phyloP scores from a whole-genome alignment of 2,888 invertebrate species.

The Aleiodes alternator region DNA sequence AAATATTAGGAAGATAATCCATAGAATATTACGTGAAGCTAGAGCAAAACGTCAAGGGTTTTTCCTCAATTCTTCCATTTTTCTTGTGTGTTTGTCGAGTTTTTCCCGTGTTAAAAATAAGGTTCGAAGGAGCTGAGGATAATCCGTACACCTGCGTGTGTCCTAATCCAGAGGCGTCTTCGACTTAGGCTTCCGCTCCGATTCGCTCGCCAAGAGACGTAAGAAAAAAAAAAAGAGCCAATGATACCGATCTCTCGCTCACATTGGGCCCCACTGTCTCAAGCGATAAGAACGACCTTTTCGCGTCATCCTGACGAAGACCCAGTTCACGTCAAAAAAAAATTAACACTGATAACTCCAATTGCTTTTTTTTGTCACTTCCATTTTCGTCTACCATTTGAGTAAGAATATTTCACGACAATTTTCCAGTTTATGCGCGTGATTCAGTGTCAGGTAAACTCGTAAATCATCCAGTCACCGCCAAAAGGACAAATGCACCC shows the following conservation, averaged over 20 bases:
- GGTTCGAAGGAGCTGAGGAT: slow-evolving; percentile 34
- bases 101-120: slow-evolving; percentile 22
- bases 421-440: slow-evolving; percentile 44
- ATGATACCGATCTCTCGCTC: slow-evolving; percentile 9
- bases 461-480: slow-evolving; percentile 46
- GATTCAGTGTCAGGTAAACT: slow-evolving; percentile 41
- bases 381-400: background rate
- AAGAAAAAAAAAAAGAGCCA: too few relatives aligned
- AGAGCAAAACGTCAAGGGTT: slow-evolving; percentile 36
- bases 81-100: slow-evolving; percentile 17
- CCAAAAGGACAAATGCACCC: slow-evolving; percentile 16
- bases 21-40: slow-evolving; percentile 35
- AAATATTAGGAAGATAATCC: slow-evolving; percentile 16
- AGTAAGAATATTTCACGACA: background rate
- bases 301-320: background rate
- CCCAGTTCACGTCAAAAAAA: background rate
- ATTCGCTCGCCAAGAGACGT: slow-evolving; percentile 23
- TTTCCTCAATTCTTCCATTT: background rate
- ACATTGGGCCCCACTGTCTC: background rate
- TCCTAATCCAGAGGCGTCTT: slow-evolving; percentile 41
- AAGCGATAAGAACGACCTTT: slow-evolving; percentile 34
- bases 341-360: slow-evolving; percentile 19
- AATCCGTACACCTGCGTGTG: slow-evolving; percentile 45
- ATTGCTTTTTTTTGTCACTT: background rate
- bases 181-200: slow-evolving; percentile 38